Evolutionary conservation across 2,113 vertebrate species (phyloP).

Genomic region (Polyodon spathula): DNA sequence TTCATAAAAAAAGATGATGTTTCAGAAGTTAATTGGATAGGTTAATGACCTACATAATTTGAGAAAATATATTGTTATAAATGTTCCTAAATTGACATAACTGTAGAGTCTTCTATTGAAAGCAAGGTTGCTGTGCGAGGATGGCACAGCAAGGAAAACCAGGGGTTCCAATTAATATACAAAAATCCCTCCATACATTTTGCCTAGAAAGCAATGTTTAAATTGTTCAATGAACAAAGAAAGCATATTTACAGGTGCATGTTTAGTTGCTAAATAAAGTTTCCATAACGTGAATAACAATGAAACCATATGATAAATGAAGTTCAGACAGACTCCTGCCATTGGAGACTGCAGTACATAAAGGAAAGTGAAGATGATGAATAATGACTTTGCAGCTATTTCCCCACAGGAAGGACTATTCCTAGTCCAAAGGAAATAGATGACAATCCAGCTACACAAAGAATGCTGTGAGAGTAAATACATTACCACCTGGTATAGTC

Average conservation of each 20-base stretch:
- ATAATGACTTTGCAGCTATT: slow-evolving; percentile 42
- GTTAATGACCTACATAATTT: too few relatives aligned
- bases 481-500: slow-evolving; percentile 24
- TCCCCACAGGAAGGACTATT: slow-evolving; percentile 41
- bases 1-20: too few relatives aligned
- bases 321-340: slow-evolving; percentile 47
- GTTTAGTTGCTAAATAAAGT: slow-evolving; percentile 8
- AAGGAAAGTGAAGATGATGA: slow-evolving; percentile 47
- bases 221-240: slow-evolving; percentile 3
- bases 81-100: too few relatives aligned
- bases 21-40: too few relatives aligned
- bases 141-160: too few relatives aligned
- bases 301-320: slow-evolving; percentile 49
- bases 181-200: too few relatives aligned
- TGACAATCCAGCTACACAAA: slow-evolving; percentile 38
- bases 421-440: slow-evolving; percentile 38
- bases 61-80: too few relatives aligned
- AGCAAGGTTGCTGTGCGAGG: too few relatives aligned
- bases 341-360: slow-evolving; percentile 32
- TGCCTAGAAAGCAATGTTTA: background rate
- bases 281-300: slow-evolving; percentile 16
- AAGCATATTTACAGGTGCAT: slow-evolving; percentile 1
- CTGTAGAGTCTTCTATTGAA: too few relatives aligned
- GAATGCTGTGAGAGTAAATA: slow-evolving; percentile 24
- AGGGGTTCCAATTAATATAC: too few relatives aligned